A percentile compares a stretch with the other conserved stretches of the same genome.
phyloP scores from a whole-genome alignment of 1,140 invertebrate species.

The Dufourea novaeangliae region DNA sequence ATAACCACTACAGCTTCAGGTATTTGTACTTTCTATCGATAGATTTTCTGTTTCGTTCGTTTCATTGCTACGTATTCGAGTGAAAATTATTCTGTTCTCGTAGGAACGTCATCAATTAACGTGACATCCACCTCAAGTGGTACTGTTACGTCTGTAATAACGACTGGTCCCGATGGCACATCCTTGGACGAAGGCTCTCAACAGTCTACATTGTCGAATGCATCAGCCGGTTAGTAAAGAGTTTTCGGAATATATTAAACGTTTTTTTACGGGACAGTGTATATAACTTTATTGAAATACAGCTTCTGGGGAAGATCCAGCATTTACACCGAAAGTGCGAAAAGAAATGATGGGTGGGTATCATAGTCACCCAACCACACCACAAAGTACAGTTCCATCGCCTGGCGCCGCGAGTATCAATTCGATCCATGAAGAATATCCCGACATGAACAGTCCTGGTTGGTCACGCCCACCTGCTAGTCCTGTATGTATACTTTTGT shows the following conservation, averaged over 20 bases:
- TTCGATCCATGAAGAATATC: slow-evolving; percentile 94
- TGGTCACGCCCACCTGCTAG: slow-evolving; percentile 94
- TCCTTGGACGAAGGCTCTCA: slow-evolving; percentile 94
- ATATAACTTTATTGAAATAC: slow-evolving; percentile 14
- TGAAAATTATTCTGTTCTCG: slow-evolving; percentile 46
- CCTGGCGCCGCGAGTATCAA: slow-evolving; percentile 91
- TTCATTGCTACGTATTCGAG: too few relatives aligned
- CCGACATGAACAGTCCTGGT: slow-evolving; percentile 92
- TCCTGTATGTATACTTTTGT: slow-evolving; percentile 86
- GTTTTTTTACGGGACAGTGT: not conserved
- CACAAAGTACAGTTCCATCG: slow-evolving; percentile 88
- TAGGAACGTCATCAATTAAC: slow-evolving; percentile 78
- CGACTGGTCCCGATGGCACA: slow-evolving; percentile 93
- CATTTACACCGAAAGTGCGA: slow-evolving; percentile 88
- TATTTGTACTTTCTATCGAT: slow-evolving; percentile 52
- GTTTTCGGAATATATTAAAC: not conserved
- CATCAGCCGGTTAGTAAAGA: slow-evolving; percentile 88
- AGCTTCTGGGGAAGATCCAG: slow-evolving; percentile 93
- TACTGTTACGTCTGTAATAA: slow-evolving; percentile 92
- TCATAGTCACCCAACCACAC: slow-evolving; percentile 87
- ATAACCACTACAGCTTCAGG: slow-evolving; percentile 83
- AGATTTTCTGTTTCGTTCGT: not conserved
- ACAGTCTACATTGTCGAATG: slow-evolving; percentile 94
- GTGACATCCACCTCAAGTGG: slow-evolving; percentile 81
- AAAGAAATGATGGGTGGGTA: slow-evolving; percentile 84